A percentile compares a stretch with the other conserved stretches of the same genome.
These are phyloP conservation scores for Exocentrus adspersus DNA, from an alignment of 2,888 invertebrate species.

Conservation along the genomic window DNA sequence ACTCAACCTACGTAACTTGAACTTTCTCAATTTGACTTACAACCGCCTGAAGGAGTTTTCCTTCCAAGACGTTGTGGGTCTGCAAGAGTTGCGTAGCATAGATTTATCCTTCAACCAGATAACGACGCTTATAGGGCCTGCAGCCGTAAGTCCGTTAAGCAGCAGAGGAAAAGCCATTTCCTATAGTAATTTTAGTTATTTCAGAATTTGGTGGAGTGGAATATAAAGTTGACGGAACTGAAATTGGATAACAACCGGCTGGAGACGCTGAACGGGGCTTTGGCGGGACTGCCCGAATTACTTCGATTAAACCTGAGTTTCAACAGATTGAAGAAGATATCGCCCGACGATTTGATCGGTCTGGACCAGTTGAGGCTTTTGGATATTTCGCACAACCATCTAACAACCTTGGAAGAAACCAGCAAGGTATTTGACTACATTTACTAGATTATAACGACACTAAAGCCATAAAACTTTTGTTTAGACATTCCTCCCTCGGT, in stretches of 20 bases:
- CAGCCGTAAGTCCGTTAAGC: conserved; percentile 68
- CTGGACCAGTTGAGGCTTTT: conserved; percentile 77
- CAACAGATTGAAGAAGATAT: conserved; percentile 78
- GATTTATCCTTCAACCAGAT: conserved; percentile 84
- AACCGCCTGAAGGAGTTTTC: conserved; percentile 82
- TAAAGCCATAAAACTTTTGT: conserved; percentile 58
- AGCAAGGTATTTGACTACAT: too few relatives aligned
- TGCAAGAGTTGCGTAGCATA: conserved; percentile 75
- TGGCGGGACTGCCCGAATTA: conserved; percentile 79
- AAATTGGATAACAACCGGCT: conserved; percentile 80
- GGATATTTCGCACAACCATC: conserved; percentile 81
- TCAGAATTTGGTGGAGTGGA: conserved; percentile 81
- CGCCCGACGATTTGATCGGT: conserved; percentile 82
- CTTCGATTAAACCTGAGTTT: conserved; percentile 78
- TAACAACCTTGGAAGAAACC: conserved; percentile 82
- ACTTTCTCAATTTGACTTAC: conserved; percentile 78
- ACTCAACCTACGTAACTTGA: conserved; percentile 73
- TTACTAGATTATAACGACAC: too few relatives aligned
- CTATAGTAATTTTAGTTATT: conserved; percentile 47
- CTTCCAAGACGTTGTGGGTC: conserved; percentile 80
- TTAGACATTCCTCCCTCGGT: conserved; percentile 80
- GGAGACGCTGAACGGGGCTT: conserved; percentile 75
- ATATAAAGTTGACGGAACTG: conserved; percentile 77
- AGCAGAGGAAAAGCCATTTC: neutral
- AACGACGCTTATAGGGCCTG: conserved; percentile 71